Evolutionary conservation across 2,113 vertebrate genomes (phyloP), one percentile per base, ranked within the genome.

Genomic region (Mystacornis crossleyi): DNA sequence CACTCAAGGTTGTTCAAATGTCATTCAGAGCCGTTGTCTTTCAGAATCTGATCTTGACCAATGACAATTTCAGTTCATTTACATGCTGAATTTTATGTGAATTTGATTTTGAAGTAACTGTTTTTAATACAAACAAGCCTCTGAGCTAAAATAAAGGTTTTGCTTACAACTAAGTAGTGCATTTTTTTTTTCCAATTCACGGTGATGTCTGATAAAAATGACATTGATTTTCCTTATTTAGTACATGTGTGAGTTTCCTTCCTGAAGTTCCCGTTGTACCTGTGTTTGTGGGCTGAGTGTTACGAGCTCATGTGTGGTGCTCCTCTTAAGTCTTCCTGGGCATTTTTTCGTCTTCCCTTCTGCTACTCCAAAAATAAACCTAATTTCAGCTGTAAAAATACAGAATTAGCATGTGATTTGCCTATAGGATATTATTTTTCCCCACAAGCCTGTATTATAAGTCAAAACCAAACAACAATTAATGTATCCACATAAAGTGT

Each of bases 91-190:
- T 94, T 93, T 96, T 95, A 93, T 94, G 84, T 96, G 81, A 86
- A 82, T 82, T 96, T 93, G 73, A 74, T 87, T 96, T 95, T 92
- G 40, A 96, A 93, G 66, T 90, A 77, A 92, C 66, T 93, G 91
- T 61, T 98, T 97, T 97, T 95, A 92, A 95, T 97, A 86, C 71
- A 83, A 94, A 96, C 86, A 84, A 96, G 83, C 65, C 81, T 97
- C 81, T 92, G 86, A 95, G 84, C 86, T 93, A 81, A 97, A 97
- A 97, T 98, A 97, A 98, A 97, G 82, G 87, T 95, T 89, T 94
- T 95, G 66, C 92, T 86, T 85, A 92, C 86, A 90, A 74, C 26
- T 24, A 34, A 50, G 50, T 53, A 45, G 48, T 92, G 40, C 3
- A 0, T 26, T 55, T 21, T 34, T 34, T 38, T 61, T 73, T 12